phyloP scores from a whole-genome alignment of 2,888 invertebrate genomes.

The Rhimphoctona megacephalus region DNA sequence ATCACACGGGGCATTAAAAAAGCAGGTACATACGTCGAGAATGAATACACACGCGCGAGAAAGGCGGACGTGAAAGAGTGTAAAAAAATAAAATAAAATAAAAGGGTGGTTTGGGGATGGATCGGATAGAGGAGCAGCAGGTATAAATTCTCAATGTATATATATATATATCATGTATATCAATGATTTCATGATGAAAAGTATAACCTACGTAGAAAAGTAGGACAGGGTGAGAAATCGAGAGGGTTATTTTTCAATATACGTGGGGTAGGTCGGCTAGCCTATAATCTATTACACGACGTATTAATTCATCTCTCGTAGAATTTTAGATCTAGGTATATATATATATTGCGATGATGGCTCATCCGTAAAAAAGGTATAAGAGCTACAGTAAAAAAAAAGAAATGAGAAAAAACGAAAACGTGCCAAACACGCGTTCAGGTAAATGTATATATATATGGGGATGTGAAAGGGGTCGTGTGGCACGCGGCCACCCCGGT shows the following conservation, averaged over 20 bases:
- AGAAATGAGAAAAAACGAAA: constrained; percentile 61
- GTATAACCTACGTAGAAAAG: constrained; percentile 31
- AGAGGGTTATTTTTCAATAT: constrained; percentile 63
- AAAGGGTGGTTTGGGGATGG: constrained; percentile 59
- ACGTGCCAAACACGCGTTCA: constrained; percentile 81
- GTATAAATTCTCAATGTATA: constrained; percentile 50
- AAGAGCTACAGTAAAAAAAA: constrained; percentile 32
- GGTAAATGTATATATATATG: constrained; percentile 72
- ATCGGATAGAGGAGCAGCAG: constrained; percentile 52
- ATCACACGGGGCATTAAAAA: constrained; percentile 67
- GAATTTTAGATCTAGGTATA: constrained; percentile 70
- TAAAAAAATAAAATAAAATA: constrained; percentile 52
- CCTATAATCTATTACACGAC: constrained; percentile 79
- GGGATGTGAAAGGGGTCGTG: constrained; percentile 75
- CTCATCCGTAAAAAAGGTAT: constrained; percentile 62
- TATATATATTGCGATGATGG: constrained; percentile 66
- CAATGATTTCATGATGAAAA: constrained; percentile 39
- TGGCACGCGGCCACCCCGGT: constrained; percentile 69
- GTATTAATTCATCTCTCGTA: constrained; percentile 79
- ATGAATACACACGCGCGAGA: constrained; percentile 39
- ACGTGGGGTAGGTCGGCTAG: constrained; percentile 72
- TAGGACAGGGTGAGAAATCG: constrained; percentile 63
- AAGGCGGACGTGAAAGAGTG: constrained; percentile 22
- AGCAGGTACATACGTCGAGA: constrained; percentile 62
- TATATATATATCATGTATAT: constrained; percentile 13